Evolutionary conservation across 2,888 invertebrate species (phyloP).

Genomic region (Argyresthia goedartella): DNA sequence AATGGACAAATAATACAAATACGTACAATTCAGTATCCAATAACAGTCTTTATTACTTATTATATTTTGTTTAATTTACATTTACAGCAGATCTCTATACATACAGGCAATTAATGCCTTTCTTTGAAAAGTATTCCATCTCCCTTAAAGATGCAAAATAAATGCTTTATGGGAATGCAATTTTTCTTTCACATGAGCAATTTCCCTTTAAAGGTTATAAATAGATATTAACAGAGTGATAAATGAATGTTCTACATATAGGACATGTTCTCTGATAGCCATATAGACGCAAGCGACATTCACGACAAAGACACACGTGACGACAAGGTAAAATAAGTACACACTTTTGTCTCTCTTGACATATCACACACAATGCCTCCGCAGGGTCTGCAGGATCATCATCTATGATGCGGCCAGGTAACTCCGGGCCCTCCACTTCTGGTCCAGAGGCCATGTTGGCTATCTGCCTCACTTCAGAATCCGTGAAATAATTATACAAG

Average conservation of each 20-base stretch:
- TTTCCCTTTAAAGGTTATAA: conserved; percentile 36
- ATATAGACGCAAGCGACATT: conserved; percentile 60
- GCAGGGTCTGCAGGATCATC: conserved; percentile 27
- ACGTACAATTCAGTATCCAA: too few relatives aligned
- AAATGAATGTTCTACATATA: conserved; percentile 66
- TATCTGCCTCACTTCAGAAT: conserved; percentile 49
- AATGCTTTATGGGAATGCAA: conserved; percentile 2
- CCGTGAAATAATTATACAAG: conserved; percentile 46
- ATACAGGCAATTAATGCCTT: too few relatives aligned
- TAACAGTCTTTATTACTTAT: too few relatives aligned
- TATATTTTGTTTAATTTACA: too few relatives aligned
- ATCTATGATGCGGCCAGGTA: conserved; percentile 9
- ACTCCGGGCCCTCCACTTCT: conserved; percentile 23
- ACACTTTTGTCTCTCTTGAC: conserved; percentile 68
- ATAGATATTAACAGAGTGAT: conserved; percentile 67
- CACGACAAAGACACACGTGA: conserved; percentile 67
- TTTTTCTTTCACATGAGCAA: not conserved
- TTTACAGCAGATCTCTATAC: too few relatives aligned
- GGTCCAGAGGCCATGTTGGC: conserved; percentile 38
- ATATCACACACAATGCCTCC: conserved; percentile 64
- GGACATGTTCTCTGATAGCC: conserved; percentile 65
- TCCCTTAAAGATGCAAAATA: not conserved
- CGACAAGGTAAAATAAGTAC: conserved; percentile 67
- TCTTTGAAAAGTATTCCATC: too few relatives aligned
- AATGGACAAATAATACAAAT: too few relatives aligned